phyloP scores from a whole-genome alignment of 1,140 invertebrate genomes.

The Aphaenogaster floridana region DNA sequence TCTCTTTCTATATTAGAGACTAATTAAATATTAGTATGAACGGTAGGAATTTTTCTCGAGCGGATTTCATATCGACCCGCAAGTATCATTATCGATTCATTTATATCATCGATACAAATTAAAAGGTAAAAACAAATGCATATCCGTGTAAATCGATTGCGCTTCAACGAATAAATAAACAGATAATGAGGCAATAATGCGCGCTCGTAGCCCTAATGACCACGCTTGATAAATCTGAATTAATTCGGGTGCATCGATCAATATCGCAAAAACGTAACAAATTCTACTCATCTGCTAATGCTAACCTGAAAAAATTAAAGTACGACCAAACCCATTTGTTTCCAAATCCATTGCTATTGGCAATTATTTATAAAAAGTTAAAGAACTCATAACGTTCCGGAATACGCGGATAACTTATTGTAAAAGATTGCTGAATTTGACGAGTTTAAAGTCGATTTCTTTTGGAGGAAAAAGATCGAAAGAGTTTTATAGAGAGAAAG shows the following conservation, averaged over 20 bases:
- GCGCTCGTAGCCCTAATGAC: conserved; percentile 12
- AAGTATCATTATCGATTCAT: neutral
- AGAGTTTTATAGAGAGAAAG: neutral
- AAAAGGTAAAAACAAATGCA: neutral
- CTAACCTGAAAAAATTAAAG: conserved; percentile 18
- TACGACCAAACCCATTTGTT: neutral
- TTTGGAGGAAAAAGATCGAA: neutral
- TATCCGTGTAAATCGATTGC: conserved; percentile 12
- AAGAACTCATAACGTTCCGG: neutral
- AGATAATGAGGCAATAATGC: conserved; percentile 24
- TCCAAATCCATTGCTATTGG: neutral
- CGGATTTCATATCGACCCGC: neutral
- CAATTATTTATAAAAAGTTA: conserved; percentile 10
- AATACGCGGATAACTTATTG: neutral
- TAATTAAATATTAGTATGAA: conserved; percentile 29
- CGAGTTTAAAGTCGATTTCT: neutral
- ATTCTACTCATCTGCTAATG: neutral
- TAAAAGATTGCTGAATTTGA: neutral
- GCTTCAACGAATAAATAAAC: conserved; percentile 30
- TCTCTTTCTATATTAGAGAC: neutral
- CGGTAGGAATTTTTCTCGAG: neutral
- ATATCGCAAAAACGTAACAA: conserved; percentile 16
- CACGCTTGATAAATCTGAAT: conserved; percentile 25
- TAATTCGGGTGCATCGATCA: neutral
- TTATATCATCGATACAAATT: conserved; percentile 6